These are phyloP conservation scores for Tipula unca DNA, from an alignment of 2,888 invertebrate species.

Conservation along the genomic window DNA sequence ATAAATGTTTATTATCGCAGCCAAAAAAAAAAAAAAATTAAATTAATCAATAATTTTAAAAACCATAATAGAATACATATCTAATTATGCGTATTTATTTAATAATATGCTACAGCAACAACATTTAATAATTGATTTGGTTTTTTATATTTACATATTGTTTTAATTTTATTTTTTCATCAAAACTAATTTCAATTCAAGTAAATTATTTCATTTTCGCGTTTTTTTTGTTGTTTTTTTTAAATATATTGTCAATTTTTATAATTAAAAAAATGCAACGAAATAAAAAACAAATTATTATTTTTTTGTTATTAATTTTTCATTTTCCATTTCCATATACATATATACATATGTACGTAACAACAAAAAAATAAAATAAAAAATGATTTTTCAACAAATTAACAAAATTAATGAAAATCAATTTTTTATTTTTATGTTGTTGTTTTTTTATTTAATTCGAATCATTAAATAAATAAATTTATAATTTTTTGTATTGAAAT, in stretches of 20 bases:
- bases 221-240: background rate
- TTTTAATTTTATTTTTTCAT: background rate
- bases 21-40: background rate
- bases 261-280: background rate
- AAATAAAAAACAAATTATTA: conserved; percentile 3
- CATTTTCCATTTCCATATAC: background rate
- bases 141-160: background rate
- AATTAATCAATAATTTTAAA: background rate
- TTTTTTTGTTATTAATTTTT: background rate
- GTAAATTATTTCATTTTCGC: background rate
- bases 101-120: background rate
- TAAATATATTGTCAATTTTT: conserved; percentile 10
- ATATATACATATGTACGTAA: background rate
- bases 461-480: background rate
- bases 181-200: background rate
- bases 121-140: background rate
- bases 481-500: background rate
- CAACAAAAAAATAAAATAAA: background rate
- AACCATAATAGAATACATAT: background rate
- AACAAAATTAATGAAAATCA: conserved; percentile 19
- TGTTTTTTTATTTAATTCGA: background rate
- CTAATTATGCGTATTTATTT: conserved; percentile 14
- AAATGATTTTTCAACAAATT: conserved; percentile 18
- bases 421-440: background rate
- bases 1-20: background rate